Base-by-base conservation (phyloP, 2,113 vertebrate genomes). In the Trogon surrucura region DNA sequence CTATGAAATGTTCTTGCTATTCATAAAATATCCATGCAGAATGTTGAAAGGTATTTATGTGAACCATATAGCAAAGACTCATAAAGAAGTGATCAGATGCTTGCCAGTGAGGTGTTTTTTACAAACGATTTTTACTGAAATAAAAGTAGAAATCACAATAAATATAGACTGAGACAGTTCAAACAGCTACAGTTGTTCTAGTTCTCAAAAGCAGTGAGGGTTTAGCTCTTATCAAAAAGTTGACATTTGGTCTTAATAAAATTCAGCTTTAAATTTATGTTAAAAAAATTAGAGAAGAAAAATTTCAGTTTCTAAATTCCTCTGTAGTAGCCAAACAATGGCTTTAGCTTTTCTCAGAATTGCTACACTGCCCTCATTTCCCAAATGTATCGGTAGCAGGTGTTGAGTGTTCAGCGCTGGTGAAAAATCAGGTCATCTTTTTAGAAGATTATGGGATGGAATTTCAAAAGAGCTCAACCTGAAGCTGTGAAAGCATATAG, bases 291-390 rank as follows among this genome's bases (percentile, higher is more conserved):
- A 14, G 10, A 50, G 5, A 61, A 80, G 20, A 75, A 88, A 85
- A 16, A 10, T 2, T 8, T 62, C 1, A 23, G 17, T 41, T 66
- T 25, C 12, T 70, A 14, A 61, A 73, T 80, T 85, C 7, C 12
- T 81, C 6, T 11, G 1, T 29, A 26, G 47, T 34, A 14, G 10
- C 5, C 30, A 36, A 78, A 19, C 5, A 64, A 27, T 30, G 0
- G 4, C 13, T 67, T 45, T 36, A 34, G 4, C 32, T 77, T 90
- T 92, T 69, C 17, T 80, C 2, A 10, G 17, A 70, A 77, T 10
- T n/a, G 12, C 7, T 44, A 2, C 8, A 41, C 29, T 0, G 0
- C 11, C 4, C 25, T 57, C 3, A 51, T 88, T 90, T 72, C 58
- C 14, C 27, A 81, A 65, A 6, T 23, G 6, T 66, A 30, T 57